Evolutionary conservation across 2,888 invertebrate species (phyloP), one percentile per base, ranked within the genome.

Genomic region (Gnatocerus cornutus): DNA sequence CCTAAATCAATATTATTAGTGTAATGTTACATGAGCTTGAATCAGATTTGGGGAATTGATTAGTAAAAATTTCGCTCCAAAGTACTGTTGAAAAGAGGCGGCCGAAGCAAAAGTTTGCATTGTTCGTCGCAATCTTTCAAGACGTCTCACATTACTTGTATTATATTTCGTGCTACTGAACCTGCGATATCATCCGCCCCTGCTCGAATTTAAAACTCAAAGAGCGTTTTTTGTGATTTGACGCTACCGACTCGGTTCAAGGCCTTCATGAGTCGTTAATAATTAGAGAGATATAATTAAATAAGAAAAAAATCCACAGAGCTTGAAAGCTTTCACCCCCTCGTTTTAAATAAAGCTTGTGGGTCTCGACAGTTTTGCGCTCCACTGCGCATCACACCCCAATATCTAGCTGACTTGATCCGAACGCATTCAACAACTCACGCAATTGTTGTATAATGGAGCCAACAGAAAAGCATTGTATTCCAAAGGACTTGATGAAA

Each of bases 361-460:
- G 76, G 79, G 77, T 75, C 76, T 73, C 73, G 74, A 67, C 76
- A 75, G 77, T 81, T 81, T 80, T 74, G 73, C 78, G 80, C 79
- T 77, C 73, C 73, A 74, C 68, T 78, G 73, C 76, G 73, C 76
- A 76, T 73, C 75, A 73, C 75, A 73, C 77, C 79, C 79, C 65
- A 76, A 74, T 73, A 73, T 73, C 71, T 70, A 69, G 72, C 71
- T 68, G 70, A 74, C 73, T 73, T 76, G 77, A 77, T 79, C 79
- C 78, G 77, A 80, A 80, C 78, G 79, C 80, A 82, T 82, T 82
- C 77, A 77, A 77, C 78, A 77, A 76, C 79, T 76, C 79, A 79
- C 79, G 80, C 83, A 83, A 82, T 83, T 81, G 82, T 80, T 81
- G 78, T 78, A 83, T 83, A 84, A 84, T 84, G 80, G 82, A 77